A percentile compares a stretch with the other conserved stretches of the same genome.
Conservation (phyloP, 2,113 vertebrate genomes). For the Caracal caracal region DNA sequence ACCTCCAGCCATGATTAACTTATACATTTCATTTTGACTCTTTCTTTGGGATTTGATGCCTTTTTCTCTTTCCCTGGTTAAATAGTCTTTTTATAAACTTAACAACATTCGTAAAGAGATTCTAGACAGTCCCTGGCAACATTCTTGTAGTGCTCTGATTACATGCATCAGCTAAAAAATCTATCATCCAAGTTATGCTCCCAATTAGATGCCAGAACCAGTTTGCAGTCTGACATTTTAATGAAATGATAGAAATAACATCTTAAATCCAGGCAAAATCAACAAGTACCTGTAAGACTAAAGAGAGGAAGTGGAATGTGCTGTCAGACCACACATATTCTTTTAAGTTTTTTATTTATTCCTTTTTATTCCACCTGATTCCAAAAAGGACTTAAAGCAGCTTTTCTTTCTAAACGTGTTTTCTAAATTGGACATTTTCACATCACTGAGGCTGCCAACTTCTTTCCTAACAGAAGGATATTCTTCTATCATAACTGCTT, state of each 20-base stretch:
- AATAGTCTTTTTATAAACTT: neutral
- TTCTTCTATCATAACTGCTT: constrained; percentile 60
- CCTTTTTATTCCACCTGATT: constrained; percentile 51
- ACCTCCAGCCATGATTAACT: neutral
- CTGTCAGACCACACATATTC: neutral
- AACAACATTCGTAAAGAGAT: neutral
- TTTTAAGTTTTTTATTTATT: constrained; percentile 30
- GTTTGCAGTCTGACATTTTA: constrained; percentile 70
- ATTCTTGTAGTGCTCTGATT: neutral
- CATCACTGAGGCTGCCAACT: constrained; percentile 55
- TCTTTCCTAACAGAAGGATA: constrained; percentile 64
- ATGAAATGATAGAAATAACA: constrained; percentile 69
- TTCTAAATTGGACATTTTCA: constrained; percentile 68
- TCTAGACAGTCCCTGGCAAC: neutral
- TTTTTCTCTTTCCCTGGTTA: neutral
- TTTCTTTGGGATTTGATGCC: neutral
- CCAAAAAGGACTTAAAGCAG: constrained; percentile 7
- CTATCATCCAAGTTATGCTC: constrained; percentile 43
- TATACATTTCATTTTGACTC: neutral
- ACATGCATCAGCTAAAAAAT: constrained; percentile 40
- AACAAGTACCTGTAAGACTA: constrained; percentile 49
- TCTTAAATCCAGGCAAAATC: constrained; percentile 47
- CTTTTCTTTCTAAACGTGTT: constrained; percentile 57
- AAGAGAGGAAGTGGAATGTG: neutral
- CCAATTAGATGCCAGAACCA: constrained; percentile 65